Percentiles rank a stretch among this genome's conserved stretches.
phyloP scores from a whole-genome alignment of 2,113 vertebrate genomes.

The Grus americana region DNA sequence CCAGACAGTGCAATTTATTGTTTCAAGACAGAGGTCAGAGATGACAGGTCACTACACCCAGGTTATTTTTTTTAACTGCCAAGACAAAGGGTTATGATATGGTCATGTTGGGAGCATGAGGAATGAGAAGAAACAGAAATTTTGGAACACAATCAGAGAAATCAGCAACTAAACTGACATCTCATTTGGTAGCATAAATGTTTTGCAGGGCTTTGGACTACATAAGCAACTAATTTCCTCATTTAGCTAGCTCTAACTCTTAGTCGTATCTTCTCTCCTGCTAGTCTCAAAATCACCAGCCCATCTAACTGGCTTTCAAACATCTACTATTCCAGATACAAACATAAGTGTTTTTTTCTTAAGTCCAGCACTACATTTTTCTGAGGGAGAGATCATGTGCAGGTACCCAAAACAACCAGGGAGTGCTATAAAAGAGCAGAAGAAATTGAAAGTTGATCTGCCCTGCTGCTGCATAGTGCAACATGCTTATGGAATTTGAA shows the following conservation, averaged over 20 bases:
- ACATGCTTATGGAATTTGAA: background rate
- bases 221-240: background rate
- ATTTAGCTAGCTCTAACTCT: background rate
- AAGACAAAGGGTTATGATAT: background rate
- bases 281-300: background rate
- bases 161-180: background rate
- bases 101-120: background rate
- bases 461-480: background rate
- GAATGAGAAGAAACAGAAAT: background rate
- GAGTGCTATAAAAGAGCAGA: background rate
- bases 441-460: background rate
- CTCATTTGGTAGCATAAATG: background rate
- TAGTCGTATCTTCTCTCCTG: background rate
- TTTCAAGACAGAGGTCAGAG: background rate
- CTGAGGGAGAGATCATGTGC: background rate
- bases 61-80: background rate
- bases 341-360: background rate
- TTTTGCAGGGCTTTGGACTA: background rate
- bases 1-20: background rate
- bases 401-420: background rate
- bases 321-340: background rate
- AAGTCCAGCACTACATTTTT: background rate
- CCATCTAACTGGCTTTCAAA: background rate
- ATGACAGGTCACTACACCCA: background rate
- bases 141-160: background rate